A percentile compares a stretch with the other conserved stretches of the same genome.
Evolutionary conservation across 2,797 vertebrate species (phyloP).

Genomic region (Manis javanica): DNA sequence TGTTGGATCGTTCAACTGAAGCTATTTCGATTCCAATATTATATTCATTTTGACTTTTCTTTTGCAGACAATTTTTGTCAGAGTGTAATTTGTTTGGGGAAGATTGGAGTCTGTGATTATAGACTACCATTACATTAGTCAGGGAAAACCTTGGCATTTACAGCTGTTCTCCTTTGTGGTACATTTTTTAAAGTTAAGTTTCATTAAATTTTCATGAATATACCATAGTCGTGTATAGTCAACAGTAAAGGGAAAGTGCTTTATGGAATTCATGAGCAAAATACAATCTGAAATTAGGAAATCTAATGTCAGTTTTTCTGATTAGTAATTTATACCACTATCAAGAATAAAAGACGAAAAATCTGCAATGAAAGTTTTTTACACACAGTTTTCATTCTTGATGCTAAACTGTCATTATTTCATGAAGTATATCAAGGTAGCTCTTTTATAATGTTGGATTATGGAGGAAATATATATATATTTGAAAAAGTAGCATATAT

Average conservation of each 20-base stretch:
- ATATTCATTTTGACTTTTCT: slow-evolving; percentile 64
- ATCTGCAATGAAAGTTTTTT: neutral
- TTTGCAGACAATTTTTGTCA: slow-evolving; percentile 70
- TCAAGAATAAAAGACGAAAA: neutral
- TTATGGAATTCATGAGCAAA: neutral
- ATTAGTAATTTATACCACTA: neutral
- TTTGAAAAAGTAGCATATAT: neutral
- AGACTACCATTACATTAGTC: slow-evolving; percentile 63
- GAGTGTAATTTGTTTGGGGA: slow-evolving; percentile 77
- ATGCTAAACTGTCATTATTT: neutral
- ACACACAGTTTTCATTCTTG: neutral
- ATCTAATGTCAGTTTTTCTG: neutral
- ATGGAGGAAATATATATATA: neutral
- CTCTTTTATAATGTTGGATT: neutral
- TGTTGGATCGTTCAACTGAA: slow-evolving; percentile 42
- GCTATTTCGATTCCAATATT: slow-evolving; percentile 53
- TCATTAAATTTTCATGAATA: slow-evolving; percentile 67
- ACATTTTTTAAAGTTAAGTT: slow-evolving; percentile 66
- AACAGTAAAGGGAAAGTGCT: neutral
- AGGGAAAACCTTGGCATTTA: slow-evolving; percentile 63
- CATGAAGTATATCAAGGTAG: neutral
- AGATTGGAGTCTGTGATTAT: slow-evolving; percentile 68
- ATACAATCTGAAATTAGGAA: slow-evolving; percentile 28
- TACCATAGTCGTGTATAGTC: slow-evolving; percentile 43
- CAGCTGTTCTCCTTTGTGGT: slow-evolving; percentile 66